Conservation (phyloP, 1,140 invertebrate genomes). For the Cylas formicarius region DNA sequence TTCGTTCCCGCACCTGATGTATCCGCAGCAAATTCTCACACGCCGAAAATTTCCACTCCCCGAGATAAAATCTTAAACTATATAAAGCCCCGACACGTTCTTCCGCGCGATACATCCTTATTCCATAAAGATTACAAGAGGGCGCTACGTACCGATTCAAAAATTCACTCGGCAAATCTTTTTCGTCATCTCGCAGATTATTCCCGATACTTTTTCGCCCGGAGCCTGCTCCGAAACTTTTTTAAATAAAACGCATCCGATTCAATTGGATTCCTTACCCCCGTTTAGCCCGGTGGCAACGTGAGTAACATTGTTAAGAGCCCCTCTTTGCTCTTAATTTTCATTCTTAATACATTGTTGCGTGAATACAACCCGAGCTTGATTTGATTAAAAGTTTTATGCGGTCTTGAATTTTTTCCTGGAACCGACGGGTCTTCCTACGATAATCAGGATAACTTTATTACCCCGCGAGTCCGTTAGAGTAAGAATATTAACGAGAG, state of each 20-base stretch:
- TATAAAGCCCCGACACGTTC: neutral
- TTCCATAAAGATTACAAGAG: conserved; percentile 31
- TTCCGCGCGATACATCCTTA: conserved; percentile 24
- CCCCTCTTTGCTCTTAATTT: conserved; percentile 29
- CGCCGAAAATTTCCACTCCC: too few relatives aligned
- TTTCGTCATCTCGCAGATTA: too few relatives aligned
- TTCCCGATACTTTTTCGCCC: too few relatives aligned
- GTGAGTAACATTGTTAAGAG: conserved; percentile 28
- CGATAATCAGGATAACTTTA: conserved; percentile 26
- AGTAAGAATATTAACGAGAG: conserved; percentile 30
- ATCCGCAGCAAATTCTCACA: too few relatives aligned
- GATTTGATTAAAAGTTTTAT: conserved; percentile 35
- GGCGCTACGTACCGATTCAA: conserved; percentile 13
- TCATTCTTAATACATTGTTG: conserved; percentile 25
- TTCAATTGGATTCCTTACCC: conserved; percentile 28
- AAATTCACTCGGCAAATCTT: too few relatives aligned
- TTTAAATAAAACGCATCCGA: conserved; percentile 17
- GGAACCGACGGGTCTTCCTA: conserved; percentile 11
- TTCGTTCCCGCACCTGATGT: too few relatives aligned
- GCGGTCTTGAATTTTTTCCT: conserved; percentile 30
- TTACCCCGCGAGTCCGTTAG: conserved; percentile 29
- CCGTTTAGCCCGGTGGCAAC: conserved; percentile 21
- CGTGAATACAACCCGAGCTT: conserved; percentile 21
- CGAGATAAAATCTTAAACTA: too few relatives aligned
- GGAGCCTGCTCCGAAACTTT: too few relatives aligned